Base-by-base conservation (phyloP, 2,888 invertebrate species). In the Terebella lapidaria region DNA sequence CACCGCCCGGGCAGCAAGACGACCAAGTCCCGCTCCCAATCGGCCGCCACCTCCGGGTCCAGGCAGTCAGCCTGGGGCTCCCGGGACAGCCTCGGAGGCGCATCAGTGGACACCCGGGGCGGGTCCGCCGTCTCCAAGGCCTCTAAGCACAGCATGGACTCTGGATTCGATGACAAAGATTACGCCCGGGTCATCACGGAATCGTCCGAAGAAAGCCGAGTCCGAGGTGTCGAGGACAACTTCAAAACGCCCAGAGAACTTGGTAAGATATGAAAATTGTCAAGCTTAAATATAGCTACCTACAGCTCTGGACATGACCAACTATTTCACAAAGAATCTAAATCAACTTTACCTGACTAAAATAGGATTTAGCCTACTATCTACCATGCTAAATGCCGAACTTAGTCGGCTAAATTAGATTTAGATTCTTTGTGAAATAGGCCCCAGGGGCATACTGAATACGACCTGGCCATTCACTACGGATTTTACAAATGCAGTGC, bases 61-160 rank as follows among this genome's bases (percentile, higher is more conserved):
- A n/a, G n/a, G n/a, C n/a, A n/a, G n/a, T n/a, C n/a, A n/a, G 28
- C 25, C 28, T 5, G 27, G 10, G 28, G 26, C 26, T 22, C 27
- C 27, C 27, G 26, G 26, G 28, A 27, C 27, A 3, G 28, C 15
- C 20, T 35, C 22, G 18, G 10, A 35, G 22, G 42, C 2, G 18
- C 22, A 2, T 0, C 22, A n/a, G 10, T 22, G 10, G 24, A 22
- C 26, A 20, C 35, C 30, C 59, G 77, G 3, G 71, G 72, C 3
- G 71, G 72, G 3, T 76, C 76, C 0, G 77, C 77, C 1, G 69
- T 71, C 4, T 75, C 75, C 2, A 77, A 75, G 54, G 54, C 51
- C 4, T 73, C 73, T 10, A 69, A 70, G 57, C 71, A 75, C 51
- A 77, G 76, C 55, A 58, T 68, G 1, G 77, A 77, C 60, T 77